Percentiles rank a stretch among this genome's conserved stretches.
Evolutionary conservation across 2,113 vertebrate species (phyloP).

Genomic region (Shinisaurus crocodilurus): DNA sequence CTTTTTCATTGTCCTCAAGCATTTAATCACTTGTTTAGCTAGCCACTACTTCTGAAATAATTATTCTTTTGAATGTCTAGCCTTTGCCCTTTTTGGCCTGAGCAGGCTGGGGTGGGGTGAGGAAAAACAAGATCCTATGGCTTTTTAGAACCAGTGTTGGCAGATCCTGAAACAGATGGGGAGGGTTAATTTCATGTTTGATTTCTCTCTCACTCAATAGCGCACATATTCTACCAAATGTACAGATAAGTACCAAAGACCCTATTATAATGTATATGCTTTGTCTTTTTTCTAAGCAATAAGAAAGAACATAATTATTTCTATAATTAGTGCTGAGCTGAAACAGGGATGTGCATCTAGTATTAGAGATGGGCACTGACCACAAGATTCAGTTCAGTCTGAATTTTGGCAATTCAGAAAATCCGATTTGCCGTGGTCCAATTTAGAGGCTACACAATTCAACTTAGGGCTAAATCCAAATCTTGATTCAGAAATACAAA

Average conservation of each 20-base stretch:
- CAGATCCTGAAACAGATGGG: background rate
- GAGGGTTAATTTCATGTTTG: background rate
- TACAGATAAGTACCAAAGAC: background rate
- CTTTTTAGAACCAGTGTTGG: background rate
- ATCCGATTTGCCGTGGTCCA: too few species aligned
- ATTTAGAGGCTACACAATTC: too few species aligned
- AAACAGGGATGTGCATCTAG: background rate
- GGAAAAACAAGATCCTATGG: too few species aligned
- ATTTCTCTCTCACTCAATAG: background rate
- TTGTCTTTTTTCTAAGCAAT: background rate
- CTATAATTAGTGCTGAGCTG: background rate
- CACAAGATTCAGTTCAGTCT: too few species aligned
- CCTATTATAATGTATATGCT: background rate
- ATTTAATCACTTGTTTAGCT: constrained; percentile 13
- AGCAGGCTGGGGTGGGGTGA: background rate
- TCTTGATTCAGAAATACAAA: too few species aligned
- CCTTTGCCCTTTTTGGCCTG: background rate
- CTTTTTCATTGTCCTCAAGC: background rate
- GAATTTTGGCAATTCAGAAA: too few species aligned
- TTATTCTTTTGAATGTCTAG: background rate
- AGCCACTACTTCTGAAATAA: background rate
- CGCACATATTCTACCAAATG: background rate
- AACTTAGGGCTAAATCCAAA: too few species aligned
- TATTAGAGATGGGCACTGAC: background rate
- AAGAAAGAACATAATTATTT: too few species aligned